These are phyloP conservation scores for Hipparchia sbordonii DNA, from an alignment of 2,888 invertebrate genomes.

Conservation along the genomic window DNA sequence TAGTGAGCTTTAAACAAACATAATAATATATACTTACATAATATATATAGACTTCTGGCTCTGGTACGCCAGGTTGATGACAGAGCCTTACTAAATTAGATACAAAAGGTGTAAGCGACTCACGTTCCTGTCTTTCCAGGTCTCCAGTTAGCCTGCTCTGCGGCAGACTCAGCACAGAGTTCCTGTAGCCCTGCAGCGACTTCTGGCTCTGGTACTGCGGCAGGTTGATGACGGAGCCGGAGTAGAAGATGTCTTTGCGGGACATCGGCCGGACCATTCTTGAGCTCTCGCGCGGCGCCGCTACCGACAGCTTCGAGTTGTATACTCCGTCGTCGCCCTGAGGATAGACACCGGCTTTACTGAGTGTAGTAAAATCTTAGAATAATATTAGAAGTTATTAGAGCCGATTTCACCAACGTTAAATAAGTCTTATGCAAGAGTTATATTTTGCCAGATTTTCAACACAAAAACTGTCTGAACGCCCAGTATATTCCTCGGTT, in stretches of 20 bases:
- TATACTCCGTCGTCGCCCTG: slow-evolving; percentile 86
- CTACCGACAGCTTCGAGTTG: slow-evolving; percentile 86
- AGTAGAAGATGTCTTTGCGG: slow-evolving; percentile 98
- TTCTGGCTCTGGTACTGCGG: slow-evolving; percentile 97
- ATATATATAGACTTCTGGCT: no score
- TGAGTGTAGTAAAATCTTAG: neutral
- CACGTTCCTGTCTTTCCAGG: slow-evolving; percentile 86
- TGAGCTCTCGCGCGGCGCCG: slow-evolving; percentile 67
- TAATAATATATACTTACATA: no score
- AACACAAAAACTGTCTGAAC: no score
- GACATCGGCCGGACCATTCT: slow-evolving; percentile 95
- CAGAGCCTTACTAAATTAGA: no score
- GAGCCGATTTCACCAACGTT: no score
- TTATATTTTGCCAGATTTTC: neutral
- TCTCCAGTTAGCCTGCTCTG: slow-evolving; percentile 85
- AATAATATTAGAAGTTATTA: no score
- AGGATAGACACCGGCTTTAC: slow-evolving; percentile 11
- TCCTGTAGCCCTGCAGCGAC: slow-evolving; percentile 93
- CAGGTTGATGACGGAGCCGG: slow-evolving; percentile 96
- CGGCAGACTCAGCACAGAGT: slow-evolving; percentile 95
- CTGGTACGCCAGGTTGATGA: no score
- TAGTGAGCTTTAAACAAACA: no score
- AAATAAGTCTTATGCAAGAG: no score
- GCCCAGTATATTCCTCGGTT: no score
- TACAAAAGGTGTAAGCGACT: slow-evolving; percentile 53